Base-by-base conservation (phyloP, 2,888 invertebrate genomes). In the Thyatira batis region DNA sequence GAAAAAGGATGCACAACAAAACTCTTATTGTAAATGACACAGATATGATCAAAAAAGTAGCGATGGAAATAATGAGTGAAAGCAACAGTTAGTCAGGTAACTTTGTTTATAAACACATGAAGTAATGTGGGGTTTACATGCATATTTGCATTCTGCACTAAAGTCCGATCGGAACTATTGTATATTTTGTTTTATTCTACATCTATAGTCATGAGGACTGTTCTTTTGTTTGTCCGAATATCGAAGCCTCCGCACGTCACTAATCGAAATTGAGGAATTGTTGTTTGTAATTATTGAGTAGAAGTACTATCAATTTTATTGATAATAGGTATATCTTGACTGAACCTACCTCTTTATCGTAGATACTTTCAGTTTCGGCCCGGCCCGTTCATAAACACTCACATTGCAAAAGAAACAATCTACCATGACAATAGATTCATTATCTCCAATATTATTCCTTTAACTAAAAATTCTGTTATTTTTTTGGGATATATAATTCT, bases 41-140 rank as follows among this genome's bases (percentile, higher is more conserved):
- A 68, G 61, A 60, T 57, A 57, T 23, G 57, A 59, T 50, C 50
- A 61, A 62, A 74, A 71, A 73, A 74, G 56, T 78, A 80, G 80
- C 78, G 63, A 79, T 82, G 76, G 66, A 55, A 54, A 43, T 67
- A 64, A 80, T 82, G 79, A 69, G 67, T 79, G 73, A 78, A 84
- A 84, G 85, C 85, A 80, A 79, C 58, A 78, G 87, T 92, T 89
- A 87, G 89, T 89, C 87, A 85, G 80, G 87, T 91, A 89, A 91
- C 89, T 89, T 91, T 92, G 91, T 91, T 92, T 90, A 92, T 89
- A 83, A 91, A 91, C 92, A 92, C 92, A 92, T 92, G 92, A 92
- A 91, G 88, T 92, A 89, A 79, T 80, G 76, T 82, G 82, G 85
- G 87, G 78, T 78, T 73, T 74, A 72, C 92, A 92, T 92, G 92